A percentile compares a stretch with the other conserved stretches of the same genome.
Conservation (phyloP, 2,888 invertebrate genomes). For the Pseudoips prasinana region DNA sequence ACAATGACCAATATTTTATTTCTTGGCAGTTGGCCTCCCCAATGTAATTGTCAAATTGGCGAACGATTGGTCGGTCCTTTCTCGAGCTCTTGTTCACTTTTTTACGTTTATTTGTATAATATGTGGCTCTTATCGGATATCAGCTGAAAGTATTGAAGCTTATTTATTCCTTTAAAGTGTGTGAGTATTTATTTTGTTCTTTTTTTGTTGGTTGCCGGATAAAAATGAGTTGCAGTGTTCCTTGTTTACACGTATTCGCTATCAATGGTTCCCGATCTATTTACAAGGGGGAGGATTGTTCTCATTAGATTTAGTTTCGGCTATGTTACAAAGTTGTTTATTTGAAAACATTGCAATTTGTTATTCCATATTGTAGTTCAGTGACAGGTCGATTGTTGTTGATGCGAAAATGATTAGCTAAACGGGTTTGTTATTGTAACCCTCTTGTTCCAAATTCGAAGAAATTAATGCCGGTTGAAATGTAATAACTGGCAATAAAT, state of each 20-base stretch:
- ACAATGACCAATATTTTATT: no score
- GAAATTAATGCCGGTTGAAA: conserved; percentile 29
- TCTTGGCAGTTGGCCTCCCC: no score
- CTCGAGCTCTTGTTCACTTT: conserved; percentile 54
- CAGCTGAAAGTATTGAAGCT: conserved; percentile 53
- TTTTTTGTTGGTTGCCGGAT: conserved; percentile 8
- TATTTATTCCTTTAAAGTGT: conserved; percentile 41
- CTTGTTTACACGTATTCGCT: conserved; percentile 78
- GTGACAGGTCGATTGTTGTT: conserved; percentile 2
- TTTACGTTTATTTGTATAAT: conserved; percentile 62
- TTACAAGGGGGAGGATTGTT: conserved; percentile 77
- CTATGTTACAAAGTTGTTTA: conserved; percentile 2
- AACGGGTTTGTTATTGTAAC: conserved; percentile 35
- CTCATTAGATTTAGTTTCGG: conserved; percentile 16
- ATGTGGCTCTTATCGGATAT: conserved; percentile 59
- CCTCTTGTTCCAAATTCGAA: conserved; percentile 33
- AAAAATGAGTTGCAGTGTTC: conserved; percentile 41
- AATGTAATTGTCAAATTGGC: conserved; percentile 42
- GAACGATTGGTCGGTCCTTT: conserved; percentile 56
- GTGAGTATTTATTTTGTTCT: conserved; percentile 49
- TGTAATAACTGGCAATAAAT: conserved; percentile 12
- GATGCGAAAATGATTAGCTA: conserved; percentile 12
- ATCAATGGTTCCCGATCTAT: conserved; percentile 55
- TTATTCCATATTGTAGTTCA: conserved; percentile 2
- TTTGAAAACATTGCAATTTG: conserved; percentile 5